A percentile compares a stretch with the other conserved stretches of the same genome.
phyloP scores from a whole-genome alignment of 2,113 vertebrate species.

The Microtus montanus region DNA sequence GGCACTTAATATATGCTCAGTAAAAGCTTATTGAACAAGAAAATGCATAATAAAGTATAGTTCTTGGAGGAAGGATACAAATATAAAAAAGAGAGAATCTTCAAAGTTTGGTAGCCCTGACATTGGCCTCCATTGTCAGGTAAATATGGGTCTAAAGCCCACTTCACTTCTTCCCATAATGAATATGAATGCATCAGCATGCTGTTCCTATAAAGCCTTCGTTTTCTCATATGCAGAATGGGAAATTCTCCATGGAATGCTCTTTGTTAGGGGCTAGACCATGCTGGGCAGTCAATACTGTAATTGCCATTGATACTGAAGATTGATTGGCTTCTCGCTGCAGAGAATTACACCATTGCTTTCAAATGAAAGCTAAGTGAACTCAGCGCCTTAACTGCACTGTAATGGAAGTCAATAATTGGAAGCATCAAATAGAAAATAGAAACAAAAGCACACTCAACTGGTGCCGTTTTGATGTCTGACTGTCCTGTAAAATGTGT shows the following conservation, averaged over 20 bases:
- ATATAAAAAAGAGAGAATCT: not conserved
- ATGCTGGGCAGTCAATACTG: not conserved
- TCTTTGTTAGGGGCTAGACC: not conserved
- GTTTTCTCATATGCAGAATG: not conserved
- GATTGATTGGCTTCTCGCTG: not conserved
- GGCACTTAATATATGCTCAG: not conserved
- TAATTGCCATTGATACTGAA: not conserved
- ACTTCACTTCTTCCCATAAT: not conserved
- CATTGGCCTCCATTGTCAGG: not conserved
- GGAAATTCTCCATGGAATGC: not conserved
- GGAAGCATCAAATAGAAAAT: constrained; percentile 14
- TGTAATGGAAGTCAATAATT: not conserved
- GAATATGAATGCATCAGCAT: not conserved
- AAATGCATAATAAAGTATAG: too few species aligned
- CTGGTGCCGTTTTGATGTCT: constrained; percentile 22
- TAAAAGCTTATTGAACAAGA: not conserved
- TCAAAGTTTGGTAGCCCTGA: not conserved
- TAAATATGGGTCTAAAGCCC: not conserved
- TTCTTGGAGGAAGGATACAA: not conserved
- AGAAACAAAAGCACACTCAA: not conserved
- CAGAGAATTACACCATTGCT: not conserved
- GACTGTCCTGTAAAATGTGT: not conserved
- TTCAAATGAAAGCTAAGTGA: not conserved
- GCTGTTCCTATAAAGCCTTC: not conserved
- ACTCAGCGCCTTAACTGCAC: not conserved